These are phyloP conservation scores for Macquaria australasica DNA, from an alignment of 2,113 vertebrate genomes.

Conservation along the genomic window DNA sequence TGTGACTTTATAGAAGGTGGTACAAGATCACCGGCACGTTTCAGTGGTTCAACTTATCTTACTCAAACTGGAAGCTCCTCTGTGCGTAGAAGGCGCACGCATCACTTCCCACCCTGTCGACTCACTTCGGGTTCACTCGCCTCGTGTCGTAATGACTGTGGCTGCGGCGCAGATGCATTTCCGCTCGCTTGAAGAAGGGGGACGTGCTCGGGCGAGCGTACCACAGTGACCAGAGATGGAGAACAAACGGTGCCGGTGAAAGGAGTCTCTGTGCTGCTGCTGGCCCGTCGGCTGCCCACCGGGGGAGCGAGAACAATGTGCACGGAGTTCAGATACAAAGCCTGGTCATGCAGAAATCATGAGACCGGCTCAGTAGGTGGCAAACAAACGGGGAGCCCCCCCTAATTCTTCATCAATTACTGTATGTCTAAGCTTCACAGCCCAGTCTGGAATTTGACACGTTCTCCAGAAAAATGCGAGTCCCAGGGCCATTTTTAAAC, in stretches of 20 bases:
- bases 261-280: slow-evolving; percentile 68
- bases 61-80: slow-evolving; percentile 21
- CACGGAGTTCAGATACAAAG: slow-evolving; percentile 72
- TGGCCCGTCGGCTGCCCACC: slow-evolving; percentile 52
- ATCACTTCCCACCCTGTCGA: background rate
- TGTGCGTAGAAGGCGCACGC: background rate
- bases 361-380: slow-evolving; percentile 80
- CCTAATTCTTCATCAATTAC: slow-evolving; percentile 59
- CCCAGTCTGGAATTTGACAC: slow-evolving; percentile 57
- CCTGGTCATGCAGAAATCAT: slow-evolving; percentile 80
- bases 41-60: background rate
- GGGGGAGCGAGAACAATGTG: slow-evolving; percentile 57
- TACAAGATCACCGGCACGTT: slow-evolving; percentile 26
- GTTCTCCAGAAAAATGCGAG: slow-evolving; percentile 12
- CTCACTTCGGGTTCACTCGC: background rate
- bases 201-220: slow-evolving; percentile 38
- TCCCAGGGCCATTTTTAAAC: background rate
- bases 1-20: slow-evolving; percentile 10
- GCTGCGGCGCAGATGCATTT: background rate
- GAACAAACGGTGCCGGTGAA: slow-evolving; percentile 62
- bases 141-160: background rate
- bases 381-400: slow-evolving; percentile 63
- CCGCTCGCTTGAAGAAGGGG: background rate
- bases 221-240: slow-evolving; percentile 5
- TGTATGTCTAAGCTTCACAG: slow-evolving; percentile 62